Evolutionary conservation across 2,888 invertebrate species (phyloP).

Genomic region (Pachydiplax longipennis): DNA sequence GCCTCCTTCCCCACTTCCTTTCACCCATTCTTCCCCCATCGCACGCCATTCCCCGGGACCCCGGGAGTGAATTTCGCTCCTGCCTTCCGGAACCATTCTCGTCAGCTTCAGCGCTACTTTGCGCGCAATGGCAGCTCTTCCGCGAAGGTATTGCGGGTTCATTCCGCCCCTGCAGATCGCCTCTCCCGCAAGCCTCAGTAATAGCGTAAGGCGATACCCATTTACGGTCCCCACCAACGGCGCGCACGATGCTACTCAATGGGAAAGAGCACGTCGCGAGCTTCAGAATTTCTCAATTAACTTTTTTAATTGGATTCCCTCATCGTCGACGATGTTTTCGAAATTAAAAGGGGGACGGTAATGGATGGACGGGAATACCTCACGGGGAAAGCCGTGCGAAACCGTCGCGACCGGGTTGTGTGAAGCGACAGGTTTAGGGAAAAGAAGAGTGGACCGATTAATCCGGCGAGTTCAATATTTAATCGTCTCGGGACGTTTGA

Average conservation of each 20-base stretch:
- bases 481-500: not conserved
- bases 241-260: not conserved
- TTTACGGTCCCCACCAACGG: constrained; percentile 33
- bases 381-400: not conserved
- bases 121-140: constrained; percentile 36
- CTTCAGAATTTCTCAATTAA: constrained; percentile 35
- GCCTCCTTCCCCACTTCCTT: not conserved
- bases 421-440: too few species aligned
- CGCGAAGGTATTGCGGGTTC: constrained; percentile 43
- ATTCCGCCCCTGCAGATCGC: constrained; percentile 28
- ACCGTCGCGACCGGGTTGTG: too few species aligned
- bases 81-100: constrained; percentile 39
- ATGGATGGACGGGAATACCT: not conserved
- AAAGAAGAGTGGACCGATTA: too few species aligned
- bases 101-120: constrained; percentile 38
- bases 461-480: not conserved
- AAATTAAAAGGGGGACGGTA: not conserved
- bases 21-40: not conserved
- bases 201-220: constrained; percentile 40
- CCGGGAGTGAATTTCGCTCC: constrained; percentile 32
- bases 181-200: constrained; percentile 28
- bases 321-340: not conserved
- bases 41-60: not conserved
- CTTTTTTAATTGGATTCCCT: constrained; percentile 8
- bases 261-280: not conserved